Evolutionary conservation across 2,113 vertebrate species (phyloP).

Genomic region (Strigops habroptila): DNA sequence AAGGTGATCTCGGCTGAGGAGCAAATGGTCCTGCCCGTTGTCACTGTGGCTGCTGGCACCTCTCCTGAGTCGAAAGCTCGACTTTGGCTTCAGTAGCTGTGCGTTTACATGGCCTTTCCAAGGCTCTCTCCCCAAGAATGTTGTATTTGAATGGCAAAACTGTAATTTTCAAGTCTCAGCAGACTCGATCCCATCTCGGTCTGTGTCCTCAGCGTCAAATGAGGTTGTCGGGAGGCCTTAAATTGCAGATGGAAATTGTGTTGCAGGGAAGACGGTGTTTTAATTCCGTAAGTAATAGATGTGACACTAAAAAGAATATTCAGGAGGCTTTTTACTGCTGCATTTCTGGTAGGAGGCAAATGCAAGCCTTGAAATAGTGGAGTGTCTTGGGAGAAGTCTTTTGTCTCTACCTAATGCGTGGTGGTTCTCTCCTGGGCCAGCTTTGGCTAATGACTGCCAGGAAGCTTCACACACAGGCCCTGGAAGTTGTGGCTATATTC

Average conservation of each 20-base stretch:
- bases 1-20: background rate
- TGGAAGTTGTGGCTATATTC: background rate
- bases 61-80: background rate
- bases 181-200: background rate
- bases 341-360: background rate
- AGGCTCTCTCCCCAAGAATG: background rate
- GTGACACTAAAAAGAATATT: background rate
- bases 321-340: background rate
- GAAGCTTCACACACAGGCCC: background rate
- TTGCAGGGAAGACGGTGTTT: background rate
- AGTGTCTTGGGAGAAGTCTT: background rate
- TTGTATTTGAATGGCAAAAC: background rate
- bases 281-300: background rate
- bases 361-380: background rate
- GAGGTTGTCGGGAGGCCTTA: background rate
- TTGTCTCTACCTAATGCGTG: background rate
- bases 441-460: background rate
- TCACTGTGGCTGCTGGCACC: background rate
- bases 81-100: accelerated
- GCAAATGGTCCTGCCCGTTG: background rate
- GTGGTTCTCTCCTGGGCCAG: background rate
- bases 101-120: background rate
- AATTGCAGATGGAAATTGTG: background rate
- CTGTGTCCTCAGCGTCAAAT: background rate
- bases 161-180: background rate